Conservation (phyloP, 2,113 vertebrate species). For the Andinoacara biseriatus region DNA sequence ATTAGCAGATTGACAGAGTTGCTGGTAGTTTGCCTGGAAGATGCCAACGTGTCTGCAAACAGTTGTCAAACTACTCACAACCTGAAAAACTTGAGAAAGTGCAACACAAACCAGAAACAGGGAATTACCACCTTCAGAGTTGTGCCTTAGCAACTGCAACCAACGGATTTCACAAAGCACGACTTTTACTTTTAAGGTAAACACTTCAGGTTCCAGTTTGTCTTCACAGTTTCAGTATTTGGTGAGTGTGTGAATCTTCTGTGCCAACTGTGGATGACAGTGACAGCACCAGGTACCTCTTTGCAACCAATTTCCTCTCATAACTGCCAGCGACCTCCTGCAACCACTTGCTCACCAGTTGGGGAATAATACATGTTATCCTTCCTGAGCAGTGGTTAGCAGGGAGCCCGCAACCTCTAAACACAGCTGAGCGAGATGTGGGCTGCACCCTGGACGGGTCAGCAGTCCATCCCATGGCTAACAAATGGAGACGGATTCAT, state of each 20-base stretch:
- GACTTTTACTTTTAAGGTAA: too few species aligned
- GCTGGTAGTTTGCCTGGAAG: background rate
- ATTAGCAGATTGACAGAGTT: background rate
- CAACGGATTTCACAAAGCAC: too few species aligned
- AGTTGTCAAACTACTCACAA: background rate
- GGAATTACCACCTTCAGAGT: too few species aligned
- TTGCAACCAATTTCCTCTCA: background rate
- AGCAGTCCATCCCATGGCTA: too few species aligned
- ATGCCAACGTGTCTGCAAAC: background rate
- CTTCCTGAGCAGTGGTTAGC: fast-evolving
- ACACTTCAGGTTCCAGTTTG: background rate
- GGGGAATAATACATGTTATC: background rate
- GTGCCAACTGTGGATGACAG: background rate
- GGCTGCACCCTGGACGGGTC: too few species aligned
- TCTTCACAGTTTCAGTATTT: too few species aligned
- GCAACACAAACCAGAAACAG: background rate
- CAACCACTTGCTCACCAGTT: background rate
- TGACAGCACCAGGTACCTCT: background rate
- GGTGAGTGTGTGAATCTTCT: background rate
- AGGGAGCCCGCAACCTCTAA: background rate
- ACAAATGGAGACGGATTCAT: too few species aligned
- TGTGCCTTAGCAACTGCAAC: too few species aligned
- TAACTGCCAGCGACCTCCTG: background rate
- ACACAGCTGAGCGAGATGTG: too few species aligned
- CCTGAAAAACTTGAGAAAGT: too few species aligned